Evolutionary conservation across 1,140 invertebrate species (phyloP).

Genomic region (Melitaea cinxia): DNA sequence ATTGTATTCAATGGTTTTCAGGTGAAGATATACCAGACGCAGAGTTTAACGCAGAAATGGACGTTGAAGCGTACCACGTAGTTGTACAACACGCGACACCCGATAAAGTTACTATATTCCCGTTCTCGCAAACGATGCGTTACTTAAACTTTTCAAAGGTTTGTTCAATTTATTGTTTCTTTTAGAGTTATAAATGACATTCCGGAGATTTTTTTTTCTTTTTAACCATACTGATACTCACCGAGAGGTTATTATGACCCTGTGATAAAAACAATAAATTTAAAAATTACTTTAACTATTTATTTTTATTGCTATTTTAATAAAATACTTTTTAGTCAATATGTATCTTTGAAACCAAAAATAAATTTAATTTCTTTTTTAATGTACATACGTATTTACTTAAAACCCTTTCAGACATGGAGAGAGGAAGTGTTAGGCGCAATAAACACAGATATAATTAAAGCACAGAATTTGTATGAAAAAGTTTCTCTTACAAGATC

Average conservation of each 20-base stretch:
- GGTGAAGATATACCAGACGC: slow-evolving; percentile 47
- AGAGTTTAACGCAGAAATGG: slow-evolving; percentile 67
- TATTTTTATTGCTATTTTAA: no score
- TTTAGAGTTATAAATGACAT: background rate
- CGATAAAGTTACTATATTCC: slow-evolving; percentile 64
- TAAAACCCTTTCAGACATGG: slow-evolving; percentile 54
- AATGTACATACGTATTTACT: background rate
- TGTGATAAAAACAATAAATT: no score
- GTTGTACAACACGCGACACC: slow-evolving; percentile 52
- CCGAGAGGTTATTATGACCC: no score
- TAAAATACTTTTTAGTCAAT: no score
- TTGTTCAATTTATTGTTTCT: background rate
- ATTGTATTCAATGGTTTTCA: slow-evolving; percentile 41
- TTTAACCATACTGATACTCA: no score
- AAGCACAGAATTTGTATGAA: slow-evolving; percentile 58
- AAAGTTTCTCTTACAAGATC: slow-evolving; percentile 39
- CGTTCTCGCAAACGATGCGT: slow-evolving; percentile 61
- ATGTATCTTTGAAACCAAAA: no score
- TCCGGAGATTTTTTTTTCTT: no score
- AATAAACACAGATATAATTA: slow-evolving; percentile 60
- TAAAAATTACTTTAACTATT: no score
- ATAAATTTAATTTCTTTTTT: slow-evolving; percentile 25
- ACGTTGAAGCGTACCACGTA: slow-evolving; percentile 67
- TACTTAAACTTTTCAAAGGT: slow-evolving; percentile 53
- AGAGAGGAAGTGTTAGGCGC: slow-evolving; percentile 57